Percentiles rank a stretch among this genome's conserved stretches.
Conservation (phyloP, 2,888 invertebrate genomes). For the Phalera bucephala region DNA sequence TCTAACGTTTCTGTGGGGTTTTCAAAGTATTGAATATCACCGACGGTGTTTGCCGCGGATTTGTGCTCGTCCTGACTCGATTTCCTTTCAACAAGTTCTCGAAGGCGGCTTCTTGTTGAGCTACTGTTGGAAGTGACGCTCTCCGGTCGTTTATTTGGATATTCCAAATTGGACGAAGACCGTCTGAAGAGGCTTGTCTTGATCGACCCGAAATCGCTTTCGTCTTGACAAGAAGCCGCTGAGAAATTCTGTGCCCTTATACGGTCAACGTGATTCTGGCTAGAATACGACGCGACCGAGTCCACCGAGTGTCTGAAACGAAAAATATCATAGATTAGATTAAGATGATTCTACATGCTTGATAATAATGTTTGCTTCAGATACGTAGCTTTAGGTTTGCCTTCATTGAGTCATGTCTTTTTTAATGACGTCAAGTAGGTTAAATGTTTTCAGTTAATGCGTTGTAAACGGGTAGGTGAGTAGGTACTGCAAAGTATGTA, state of each 20-base stretch:
- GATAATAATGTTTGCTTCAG: slow-evolving; percentile 65
- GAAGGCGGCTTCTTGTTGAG: slow-evolving; percentile 80
- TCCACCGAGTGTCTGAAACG: slow-evolving; percentile 82
- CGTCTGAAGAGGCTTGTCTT: slow-evolving; percentile 78
- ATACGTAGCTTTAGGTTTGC: slow-evolving; percentile 51
- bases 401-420: slow-evolving; percentile 50
- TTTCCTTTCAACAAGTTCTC: slow-evolving; percentile 80
- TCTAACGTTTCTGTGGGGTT: slow-evolving; percentile 78
- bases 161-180: slow-evolving; percentile 75
- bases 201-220: slow-evolving; percentile 76
- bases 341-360: slow-evolving; percentile 42
- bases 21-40: slow-evolving; percentile 78
- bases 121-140: slow-evolving; percentile 76
- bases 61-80: slow-evolving; percentile 78
- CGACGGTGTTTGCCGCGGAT: slow-evolving; percentile 72
- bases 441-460: slow-evolving; percentile 37
- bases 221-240: slow-evolving; percentile 82
- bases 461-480: too few species aligned
- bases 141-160: slow-evolving; percentile 69
- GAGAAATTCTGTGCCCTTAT: slow-evolving; percentile 81
- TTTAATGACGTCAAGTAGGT: slow-evolving; percentile 39
- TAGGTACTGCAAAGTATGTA: too few species aligned
- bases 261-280: slow-evolving; percentile 83
- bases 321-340: slow-evolving; percentile 67
- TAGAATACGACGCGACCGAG: slow-evolving; percentile 84